Evolutionary conservation across 2,797 vertebrate species (phyloP).

Genomic region (Pangasius mekongensis): DNA sequence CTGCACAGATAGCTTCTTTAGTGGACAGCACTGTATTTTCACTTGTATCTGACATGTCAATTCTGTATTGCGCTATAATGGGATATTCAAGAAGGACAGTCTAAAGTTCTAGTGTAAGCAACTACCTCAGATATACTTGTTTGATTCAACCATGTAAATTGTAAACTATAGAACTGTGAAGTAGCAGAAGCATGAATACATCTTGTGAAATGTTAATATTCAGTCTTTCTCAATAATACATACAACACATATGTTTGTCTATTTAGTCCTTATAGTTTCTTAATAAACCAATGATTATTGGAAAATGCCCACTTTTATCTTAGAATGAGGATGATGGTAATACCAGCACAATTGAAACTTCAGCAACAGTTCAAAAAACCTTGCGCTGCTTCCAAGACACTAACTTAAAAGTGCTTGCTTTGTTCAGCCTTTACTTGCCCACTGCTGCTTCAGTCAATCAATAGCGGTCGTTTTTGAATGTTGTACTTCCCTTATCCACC

Average conservation of each 20-base stretch:
- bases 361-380: background rate
- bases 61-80: no score
- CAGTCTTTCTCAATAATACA: background rate
- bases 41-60: no score
- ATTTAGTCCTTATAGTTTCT: background rate
- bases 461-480: background rate
- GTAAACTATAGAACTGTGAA: background rate
- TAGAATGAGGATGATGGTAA: background rate
- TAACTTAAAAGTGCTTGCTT: constrained; percentile 29
- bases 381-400: background rate
- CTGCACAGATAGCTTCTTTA: no score
- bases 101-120: background rate
- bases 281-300: background rate
- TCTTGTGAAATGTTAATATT: no score
- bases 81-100: no score
- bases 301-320: background rate
- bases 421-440: constrained; percentile 12
- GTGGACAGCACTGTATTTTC: no score
- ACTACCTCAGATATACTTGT: background rate
- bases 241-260: background rate
- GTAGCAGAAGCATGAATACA: no score
- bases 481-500: background rate
- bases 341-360: background rate
- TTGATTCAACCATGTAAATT: background rate
- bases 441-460: constrained; percentile 11